Evolutionary conservation across 92 coral and sea anemone species (phyloP).

Genomic region (Paramuricea clavata): DNA sequence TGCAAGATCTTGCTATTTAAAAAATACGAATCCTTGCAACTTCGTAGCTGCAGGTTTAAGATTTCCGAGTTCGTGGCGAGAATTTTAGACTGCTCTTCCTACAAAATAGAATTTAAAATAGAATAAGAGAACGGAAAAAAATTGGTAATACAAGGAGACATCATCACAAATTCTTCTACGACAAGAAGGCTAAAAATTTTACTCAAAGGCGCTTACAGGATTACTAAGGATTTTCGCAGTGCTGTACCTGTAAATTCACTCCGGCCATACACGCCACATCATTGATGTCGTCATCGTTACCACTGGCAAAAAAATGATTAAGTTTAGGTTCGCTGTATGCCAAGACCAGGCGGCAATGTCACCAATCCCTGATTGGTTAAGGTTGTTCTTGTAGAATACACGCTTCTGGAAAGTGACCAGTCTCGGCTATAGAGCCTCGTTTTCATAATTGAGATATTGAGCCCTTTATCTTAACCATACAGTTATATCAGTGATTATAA

Average conservation of each 20-base stretch:
- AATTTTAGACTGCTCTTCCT: constrained; percentile 99
- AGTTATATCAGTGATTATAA: too few species aligned
- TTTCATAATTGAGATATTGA: too few species aligned
- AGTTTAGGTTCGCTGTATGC: neutral
- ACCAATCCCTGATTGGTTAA: neutral
- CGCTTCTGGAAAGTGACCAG: too few species aligned
- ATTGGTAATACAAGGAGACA: too few species aligned
- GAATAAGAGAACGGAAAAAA: too few species aligned
- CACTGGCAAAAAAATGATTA: constrained; percentile 61
- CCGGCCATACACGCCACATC: constrained; percentile 99
- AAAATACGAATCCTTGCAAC: constrained; percentile 95
- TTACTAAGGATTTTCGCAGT: neutral
- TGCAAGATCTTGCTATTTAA: constrained; percentile 85
- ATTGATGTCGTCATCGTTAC: constrained; percentile 99
- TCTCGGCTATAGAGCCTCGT: too few species aligned
- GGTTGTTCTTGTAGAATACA: neutral
- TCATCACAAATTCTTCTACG: too few species aligned
- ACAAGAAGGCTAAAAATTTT: neutral
- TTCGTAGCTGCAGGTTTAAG: constrained; percentile 90
- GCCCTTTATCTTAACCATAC: too few species aligned
- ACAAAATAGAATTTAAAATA: neutral
- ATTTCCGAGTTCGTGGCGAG: constrained; percentile 96
- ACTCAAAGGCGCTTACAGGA: neutral
- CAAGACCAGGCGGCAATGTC: too few species aligned
- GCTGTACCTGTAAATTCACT: constrained; percentile 92